Percentiles rank a stretch among this genome's conserved stretches.
phyloP scores from a whole-genome alignment of 2,797 vertebrate genomes.

The Luscinia megarhynchos region DNA sequence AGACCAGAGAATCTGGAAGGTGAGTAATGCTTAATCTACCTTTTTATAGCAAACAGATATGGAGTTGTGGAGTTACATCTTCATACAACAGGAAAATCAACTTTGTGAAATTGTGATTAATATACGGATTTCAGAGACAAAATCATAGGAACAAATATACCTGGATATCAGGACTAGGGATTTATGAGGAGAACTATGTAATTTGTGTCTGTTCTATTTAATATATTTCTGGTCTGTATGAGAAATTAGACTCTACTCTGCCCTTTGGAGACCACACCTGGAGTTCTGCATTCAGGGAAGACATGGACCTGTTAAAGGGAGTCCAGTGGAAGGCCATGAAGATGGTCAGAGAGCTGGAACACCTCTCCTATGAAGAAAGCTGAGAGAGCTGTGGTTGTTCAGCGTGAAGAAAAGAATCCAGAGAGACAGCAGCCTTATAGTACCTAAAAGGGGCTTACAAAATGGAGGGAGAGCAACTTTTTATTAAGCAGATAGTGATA shows the following conservation, averaged over 20 bases:
- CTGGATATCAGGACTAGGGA: neutral
- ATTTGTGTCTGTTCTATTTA: neutral
- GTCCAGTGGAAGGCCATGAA: neutral
- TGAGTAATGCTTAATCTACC: neutral
- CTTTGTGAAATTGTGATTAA: neutral
- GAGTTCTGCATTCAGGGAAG: neutral
- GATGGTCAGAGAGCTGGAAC: neutral
- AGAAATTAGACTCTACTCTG: neutral
- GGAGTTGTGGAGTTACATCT: neutral
- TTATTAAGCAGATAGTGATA: neutral
- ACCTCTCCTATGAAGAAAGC: neutral
- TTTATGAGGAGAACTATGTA: neutral
- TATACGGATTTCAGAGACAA: neutral
- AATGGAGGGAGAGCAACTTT: rapidly evolving
- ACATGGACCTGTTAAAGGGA: neutral
- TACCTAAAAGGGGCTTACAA: neutral
- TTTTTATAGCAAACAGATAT: neutral
- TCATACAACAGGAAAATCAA: neutral
- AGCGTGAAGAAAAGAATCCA: neutral
- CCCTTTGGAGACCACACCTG: neutral
- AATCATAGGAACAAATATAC: neutral
- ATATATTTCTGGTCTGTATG: neutral
- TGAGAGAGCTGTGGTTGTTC: neutral
- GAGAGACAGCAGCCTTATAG: neutral
- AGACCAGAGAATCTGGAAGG: neutral